Base-by-base conservation (phyloP, 2,113 vertebrate species). In the Hydropotes inermis region DNA sequence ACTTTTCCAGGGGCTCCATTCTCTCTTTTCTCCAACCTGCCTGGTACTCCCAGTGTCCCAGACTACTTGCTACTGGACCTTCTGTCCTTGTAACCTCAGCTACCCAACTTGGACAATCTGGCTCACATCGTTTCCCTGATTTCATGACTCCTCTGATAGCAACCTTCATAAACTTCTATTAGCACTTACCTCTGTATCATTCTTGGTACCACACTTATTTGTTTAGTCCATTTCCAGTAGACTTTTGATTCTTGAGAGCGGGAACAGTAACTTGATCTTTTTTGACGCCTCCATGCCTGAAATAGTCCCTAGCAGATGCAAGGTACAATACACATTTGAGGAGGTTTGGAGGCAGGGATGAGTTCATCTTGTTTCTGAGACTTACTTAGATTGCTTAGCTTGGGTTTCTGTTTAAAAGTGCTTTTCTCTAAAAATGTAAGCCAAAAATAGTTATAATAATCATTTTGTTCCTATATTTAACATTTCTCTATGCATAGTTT, bases 401-500 rank as follows among this genome's bases (percentile, higher is more conserved):
- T 54, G 13, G 19, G 15, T 95, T 95, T 90, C 87, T 96, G 50
- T 78, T 91, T 85, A 39, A 92, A 96, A 95, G 76, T 64, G 55
- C 39, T 95, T 91, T 94, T 60, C 76, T 96, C 60, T 97, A 45
- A 95, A 96, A 96, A 95, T 94, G 13, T 57, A 93, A 95, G 12
- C 17, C 67, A 91, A 74, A 97, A 58, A 64, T 82, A 94, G 84
- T 94, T 84, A 58, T 81, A 95, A 96, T 97, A 94, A 79, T 95
- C 16, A 94, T 89, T 98, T 95, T 95, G 25, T 94, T 91, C 58
- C 47, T 60, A 13, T 90, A 97, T 85, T 97, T 96, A 96, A 97
- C 74, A 96, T 96, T 98, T 98, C 85, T 97, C 89, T 93, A 52
- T 86, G 60, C 90, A 85, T 97, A 95, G 74, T 90, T 97, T 97